Base-by-base conservation (phyloP, 2,797 vertebrate species). In the Spinus olivaceus region DNA sequence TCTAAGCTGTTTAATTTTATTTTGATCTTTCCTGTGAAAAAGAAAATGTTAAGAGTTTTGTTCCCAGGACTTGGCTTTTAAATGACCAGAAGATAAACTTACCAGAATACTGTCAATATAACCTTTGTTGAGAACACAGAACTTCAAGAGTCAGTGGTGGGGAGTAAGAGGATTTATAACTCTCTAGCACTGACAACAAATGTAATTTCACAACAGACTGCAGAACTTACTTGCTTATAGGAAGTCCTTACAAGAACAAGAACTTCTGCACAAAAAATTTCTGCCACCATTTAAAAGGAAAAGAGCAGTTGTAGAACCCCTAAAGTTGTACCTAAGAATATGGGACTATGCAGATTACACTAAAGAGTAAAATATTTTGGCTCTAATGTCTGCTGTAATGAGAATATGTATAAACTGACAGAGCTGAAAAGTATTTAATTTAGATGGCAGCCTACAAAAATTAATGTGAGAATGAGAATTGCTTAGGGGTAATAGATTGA, bases 361-460 rank as follows among this genome's bases (percentile, higher is more conserved):
- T 42, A 51, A 91, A 92, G 79, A 94, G 93, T 84, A 94, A 93
- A 94, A 88, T 93, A 91, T 91, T 96, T 93, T 91, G 69, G 63
- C 76, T 93, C 65, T 78, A 66, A 65, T 94, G 79, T 93, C 63
- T 83, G 44, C 54, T 93, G 44, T 91, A 91, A 92, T 81, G 77
- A 94, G 82, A 90, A 74, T 81, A 86, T 14, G 7, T 39, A 51
- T 35, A 93, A 94, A 96, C 73, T 76, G 59, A 66, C 56, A 91
- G 59, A 76, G 49, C 63, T 88, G 54, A 86, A 72, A 96, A 96
- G 82, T 95, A 94, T 92, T 92, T 96, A 92, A 96, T 86, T 96
- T 94, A 94, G 65, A 82, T 93, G 69, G 71, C 85, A 94, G 76
- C 51, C 81, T 88, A 79, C 77, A 93, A 94, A 96, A 96, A 81